Evolutionary conservation across 92 coral and sea anemone genomes (phyloP).

Genomic region (Desmophyllum pertusum): DNA sequence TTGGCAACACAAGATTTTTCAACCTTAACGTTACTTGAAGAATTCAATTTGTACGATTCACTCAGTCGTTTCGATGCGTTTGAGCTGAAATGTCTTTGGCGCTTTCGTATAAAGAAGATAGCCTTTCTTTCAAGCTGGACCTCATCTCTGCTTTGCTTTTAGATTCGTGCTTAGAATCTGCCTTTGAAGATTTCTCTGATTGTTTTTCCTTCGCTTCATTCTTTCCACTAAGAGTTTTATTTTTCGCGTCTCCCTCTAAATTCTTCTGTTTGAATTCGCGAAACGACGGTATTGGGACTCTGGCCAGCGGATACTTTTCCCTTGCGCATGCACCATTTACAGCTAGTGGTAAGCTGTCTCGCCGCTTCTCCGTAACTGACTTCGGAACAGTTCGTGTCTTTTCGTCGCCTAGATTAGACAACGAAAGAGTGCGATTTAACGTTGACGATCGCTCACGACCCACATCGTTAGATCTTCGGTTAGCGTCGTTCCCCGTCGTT

Average conservation of each 20-base stretch:
- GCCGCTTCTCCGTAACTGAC: slow-evolving; percentile 7
- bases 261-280: slow-evolving; percentile 81
- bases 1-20: background rate
- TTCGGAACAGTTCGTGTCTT: background rate
- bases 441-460: slow-evolving; percentile 46
- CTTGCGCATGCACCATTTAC: slow-evolving; percentile 40
- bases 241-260: slow-evolving; percentile 26
- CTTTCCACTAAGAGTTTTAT: background rate
- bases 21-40: background rate
- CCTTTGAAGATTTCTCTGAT: background rate
- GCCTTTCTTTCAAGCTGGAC: slow-evolving; percentile 16
- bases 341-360: slow-evolving; percentile 40
- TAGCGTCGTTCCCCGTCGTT: slow-evolving; percentile 1
- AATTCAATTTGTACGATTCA: background rate
- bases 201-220: background rate
- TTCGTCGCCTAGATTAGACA: slow-evolving; percentile 47
- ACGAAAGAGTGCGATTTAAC: slow-evolving; percentile 58
- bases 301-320: slow-evolving; percentile 70
- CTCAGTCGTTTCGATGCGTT: background rate
- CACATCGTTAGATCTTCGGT: slow-evolving; percentile 20
- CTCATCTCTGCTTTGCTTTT: background rate
- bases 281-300: slow-evolving; percentile 84
- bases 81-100: slow-evolving; percentile 28
- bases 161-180: background rate
- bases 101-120: slow-evolving; percentile 44